Conservation (phyloP, 2,113 vertebrate species). For the Nannobrachium achirus region DNA sequence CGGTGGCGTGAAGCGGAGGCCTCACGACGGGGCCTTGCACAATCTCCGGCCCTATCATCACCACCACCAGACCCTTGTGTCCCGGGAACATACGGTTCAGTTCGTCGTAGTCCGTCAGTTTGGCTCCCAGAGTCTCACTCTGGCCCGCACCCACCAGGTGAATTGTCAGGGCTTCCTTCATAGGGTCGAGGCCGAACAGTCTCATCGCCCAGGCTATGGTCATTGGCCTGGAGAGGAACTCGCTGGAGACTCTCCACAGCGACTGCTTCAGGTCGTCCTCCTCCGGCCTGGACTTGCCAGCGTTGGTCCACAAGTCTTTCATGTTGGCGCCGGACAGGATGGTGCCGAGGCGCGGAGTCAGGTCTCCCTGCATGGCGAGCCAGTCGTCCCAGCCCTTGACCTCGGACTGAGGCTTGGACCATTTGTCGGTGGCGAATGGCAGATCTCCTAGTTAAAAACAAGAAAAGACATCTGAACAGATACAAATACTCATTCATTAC, state of each 20-base stretch:
- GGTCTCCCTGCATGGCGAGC: constrained; percentile 86
- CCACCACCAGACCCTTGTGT: constrained; percentile 85
- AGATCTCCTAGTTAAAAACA: too few relatives aligned
- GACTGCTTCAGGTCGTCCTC: constrained; percentile 81
- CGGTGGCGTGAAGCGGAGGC: constrained; percentile 75
- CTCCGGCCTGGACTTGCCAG: constrained; percentile 80
- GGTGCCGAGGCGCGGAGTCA: constrained; percentile 75
- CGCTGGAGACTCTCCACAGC: constrained; percentile 85
- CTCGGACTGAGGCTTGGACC: constrained; percentile 76
- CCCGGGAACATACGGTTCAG: constrained; percentile 86
- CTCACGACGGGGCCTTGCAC: constrained; percentile 81
- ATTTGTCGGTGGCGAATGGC: constrained; percentile 77
- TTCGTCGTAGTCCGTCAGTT: constrained; percentile 86
- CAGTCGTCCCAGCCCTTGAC: constrained; percentile 87
- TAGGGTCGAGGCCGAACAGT: constrained; percentile 79
- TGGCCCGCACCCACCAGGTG: constrained; percentile 89
- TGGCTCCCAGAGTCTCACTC: constrained; percentile 85
- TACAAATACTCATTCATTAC: too few relatives aligned
- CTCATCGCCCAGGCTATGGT: constrained; percentile 83
- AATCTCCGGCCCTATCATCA: constrained; percentile 91
- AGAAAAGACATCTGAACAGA: too few relatives aligned
- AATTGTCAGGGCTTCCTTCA: constrained; percentile 81
- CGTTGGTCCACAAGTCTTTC: constrained; percentile 85
- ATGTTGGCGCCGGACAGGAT: constrained; percentile 82
- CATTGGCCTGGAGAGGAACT: constrained; percentile 87